Evolutionary conservation across 92 coral and sea anemone genomes (phyloP), one percentile per base, ranked within the genome.

Genomic region (Heteractis magnifica): DNA sequence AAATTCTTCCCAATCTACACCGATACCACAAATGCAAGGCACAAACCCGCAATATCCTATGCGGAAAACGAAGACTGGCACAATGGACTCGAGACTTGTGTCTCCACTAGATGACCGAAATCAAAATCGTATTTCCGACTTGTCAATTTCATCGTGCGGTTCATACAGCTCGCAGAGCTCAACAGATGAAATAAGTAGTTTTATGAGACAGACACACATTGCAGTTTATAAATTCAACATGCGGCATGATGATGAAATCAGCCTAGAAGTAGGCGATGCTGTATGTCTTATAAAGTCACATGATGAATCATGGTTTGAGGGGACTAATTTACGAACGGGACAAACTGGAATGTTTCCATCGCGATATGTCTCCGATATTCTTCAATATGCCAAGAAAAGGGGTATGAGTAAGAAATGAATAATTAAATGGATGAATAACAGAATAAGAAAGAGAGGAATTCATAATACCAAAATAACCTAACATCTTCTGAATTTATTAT

Each of bases 291-390:
- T 82, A 79, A 89, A 83, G 81, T 87, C 84, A 72, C 87, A 86
- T 65, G 97, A 92, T 81, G 99, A 97, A 87, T 80, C 93, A 71
- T 97, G 99, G 99, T 97, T 82, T 77, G 97, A 94, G 75, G 99
- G 99, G 19, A 86, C 86, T 50, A 94, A 94, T 76, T 65, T 95
- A 51, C 86, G 92, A 72, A 93, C 97, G 19, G 97, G 98, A 14
- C 85, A 86, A 49, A 68, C 77, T 19, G 98, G 98, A 13, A 79
- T 93, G 21, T 95, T 95, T 73, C 98, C 98, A 1, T 91, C 93
- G 49, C 90, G 98, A 56, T 95, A 95, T 83, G 99, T 94, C 60
- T 88, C 99, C 8, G 95, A 93, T 84, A 87, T 97, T 80, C 88
- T 97, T 15, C 90, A 85, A 8, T 59, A 71, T 49, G 49, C 82